Percentiles rank a stretch among this genome's conserved stretches.
phyloP scores from a whole-genome alignment of 2,888 invertebrate species.

The Xylota segnis region DNA sequence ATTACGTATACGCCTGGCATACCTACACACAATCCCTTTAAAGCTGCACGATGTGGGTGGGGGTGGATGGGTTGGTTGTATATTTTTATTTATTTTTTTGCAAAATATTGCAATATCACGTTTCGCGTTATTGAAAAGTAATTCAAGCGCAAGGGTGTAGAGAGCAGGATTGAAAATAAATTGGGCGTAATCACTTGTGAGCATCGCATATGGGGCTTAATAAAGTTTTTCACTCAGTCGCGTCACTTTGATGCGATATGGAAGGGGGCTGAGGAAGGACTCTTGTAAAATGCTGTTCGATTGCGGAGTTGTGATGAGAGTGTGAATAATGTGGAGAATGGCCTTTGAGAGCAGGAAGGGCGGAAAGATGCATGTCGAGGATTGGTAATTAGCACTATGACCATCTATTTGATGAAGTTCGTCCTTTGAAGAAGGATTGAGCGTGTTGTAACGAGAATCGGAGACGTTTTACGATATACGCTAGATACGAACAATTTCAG shows the following conservation, averaged over 20 bases:
- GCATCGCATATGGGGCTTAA: constrained; percentile 23
- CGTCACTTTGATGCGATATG: background rate
- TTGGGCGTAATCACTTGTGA: constrained; percentile 61
- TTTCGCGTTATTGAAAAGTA: constrained; percentile 56
- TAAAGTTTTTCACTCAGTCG: constrained; percentile 50
- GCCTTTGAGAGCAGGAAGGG: background rate
- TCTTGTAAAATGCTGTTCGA: constrained; percentile 5
- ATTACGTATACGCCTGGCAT: constrained; percentile 43
- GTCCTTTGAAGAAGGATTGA: no score
- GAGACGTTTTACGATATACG: no score
- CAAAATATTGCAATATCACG: constrained; percentile 47
- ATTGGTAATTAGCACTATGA: no score
- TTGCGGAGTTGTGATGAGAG: background rate
- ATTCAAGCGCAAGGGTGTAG: constrained; percentile 52
- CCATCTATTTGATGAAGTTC: no score
- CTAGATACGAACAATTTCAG: no score
- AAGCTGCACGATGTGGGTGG: constrained; percentile 1
- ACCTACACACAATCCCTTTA: background rate
- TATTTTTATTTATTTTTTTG: background rate
- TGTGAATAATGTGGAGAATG: background rate
- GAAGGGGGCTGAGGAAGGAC: no score
- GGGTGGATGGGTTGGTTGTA: background rate
- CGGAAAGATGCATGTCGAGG: no score
- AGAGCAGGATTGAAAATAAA: constrained; percentile 55
- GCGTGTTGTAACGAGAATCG: no score